A percentile compares a stretch with the other conserved stretches of the same genome.
phyloP scores from a whole-genome alignment of 2,113 vertebrate species.

The Antennarius striatus region DNA sequence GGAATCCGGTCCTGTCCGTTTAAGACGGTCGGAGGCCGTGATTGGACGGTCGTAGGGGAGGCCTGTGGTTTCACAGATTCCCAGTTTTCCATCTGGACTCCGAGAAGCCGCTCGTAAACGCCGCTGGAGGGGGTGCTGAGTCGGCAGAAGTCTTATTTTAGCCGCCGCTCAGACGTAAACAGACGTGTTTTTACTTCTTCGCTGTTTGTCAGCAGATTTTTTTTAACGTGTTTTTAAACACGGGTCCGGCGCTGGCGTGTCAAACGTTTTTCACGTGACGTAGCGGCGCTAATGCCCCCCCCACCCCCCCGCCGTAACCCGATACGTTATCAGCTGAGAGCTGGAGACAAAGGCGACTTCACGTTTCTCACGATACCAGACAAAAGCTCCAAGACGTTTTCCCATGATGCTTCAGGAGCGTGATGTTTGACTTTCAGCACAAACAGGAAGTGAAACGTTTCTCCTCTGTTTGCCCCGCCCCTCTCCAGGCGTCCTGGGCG shows the following conservation, averaged over 20 bases:
- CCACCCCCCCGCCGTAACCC: too few species aligned
- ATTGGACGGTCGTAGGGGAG: conserved; percentile 11
- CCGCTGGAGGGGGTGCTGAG: conserved; percentile 29
- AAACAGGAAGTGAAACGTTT: background rate
- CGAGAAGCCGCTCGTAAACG: conserved; percentile 19
- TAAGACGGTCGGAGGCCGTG: too few species aligned
- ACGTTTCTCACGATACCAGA: conserved; percentile 17
- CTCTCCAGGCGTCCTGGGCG: conserved; percentile 74
- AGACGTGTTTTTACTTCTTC: conserved; percentile 8
- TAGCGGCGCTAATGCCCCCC: too few species aligned
- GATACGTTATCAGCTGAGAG: conserved; percentile 10
- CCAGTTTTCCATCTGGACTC: conserved; percentile 52
- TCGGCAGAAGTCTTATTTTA: conserved; percentile 37
- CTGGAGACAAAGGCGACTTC: background rate
- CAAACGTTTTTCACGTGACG: conserved; percentile 14
- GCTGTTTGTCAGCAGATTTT: conserved; percentile 15
- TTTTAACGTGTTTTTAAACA: too few species aligned
- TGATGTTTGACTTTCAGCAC: too few species aligned
- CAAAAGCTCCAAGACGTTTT: too few species aligned
- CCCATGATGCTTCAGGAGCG: too few species aligned
- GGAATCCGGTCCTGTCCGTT: background rate
- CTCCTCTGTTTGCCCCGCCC: background rate
- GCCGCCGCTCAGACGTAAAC: conserved; percentile 42
- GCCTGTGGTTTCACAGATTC: conserved; percentile 27
- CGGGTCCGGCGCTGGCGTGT: background rate